These are phyloP conservation scores for Notiomystis cincta DNA, from an alignment of 2,113 vertebrate genomes.

Conservation along the genomic window DNA sequence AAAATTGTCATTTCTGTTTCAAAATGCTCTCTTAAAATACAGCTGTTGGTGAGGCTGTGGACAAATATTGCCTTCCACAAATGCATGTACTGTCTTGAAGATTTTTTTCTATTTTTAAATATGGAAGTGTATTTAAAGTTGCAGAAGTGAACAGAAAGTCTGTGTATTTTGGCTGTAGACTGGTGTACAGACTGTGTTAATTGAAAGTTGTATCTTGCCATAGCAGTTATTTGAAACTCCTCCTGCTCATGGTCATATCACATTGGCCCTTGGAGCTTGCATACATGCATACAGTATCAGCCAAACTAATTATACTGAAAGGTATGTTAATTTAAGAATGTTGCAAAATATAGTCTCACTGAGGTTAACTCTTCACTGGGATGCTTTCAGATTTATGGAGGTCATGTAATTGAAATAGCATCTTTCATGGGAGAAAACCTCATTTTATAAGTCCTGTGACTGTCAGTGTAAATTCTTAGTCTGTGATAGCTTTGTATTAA, in stretches of 20 bases:
- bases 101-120: background rate
- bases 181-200: background rate
- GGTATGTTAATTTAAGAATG: background rate
- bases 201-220: background rate
- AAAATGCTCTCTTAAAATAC: background rate
- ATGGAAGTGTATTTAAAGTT: background rate
- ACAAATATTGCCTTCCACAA: background rate
- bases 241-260: background rate
- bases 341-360: background rate
- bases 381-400: background rate
- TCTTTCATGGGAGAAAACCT: rapidly evolving
- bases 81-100: background rate
- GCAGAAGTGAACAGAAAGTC: background rate
- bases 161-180: background rate
- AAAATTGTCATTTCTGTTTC: background rate
- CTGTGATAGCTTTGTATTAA: background rate
- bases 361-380: background rate
- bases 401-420: rapidly evolving
- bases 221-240: background rate
- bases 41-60: background rate
- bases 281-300: background rate
- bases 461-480: background rate
- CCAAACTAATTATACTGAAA: background rate
- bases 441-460: background rate
- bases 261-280: background rate